Evolutionary conservation across 2,888 invertebrate genomes (phyloP).

Genomic region (Chymomyza fuscimana): DNA sequence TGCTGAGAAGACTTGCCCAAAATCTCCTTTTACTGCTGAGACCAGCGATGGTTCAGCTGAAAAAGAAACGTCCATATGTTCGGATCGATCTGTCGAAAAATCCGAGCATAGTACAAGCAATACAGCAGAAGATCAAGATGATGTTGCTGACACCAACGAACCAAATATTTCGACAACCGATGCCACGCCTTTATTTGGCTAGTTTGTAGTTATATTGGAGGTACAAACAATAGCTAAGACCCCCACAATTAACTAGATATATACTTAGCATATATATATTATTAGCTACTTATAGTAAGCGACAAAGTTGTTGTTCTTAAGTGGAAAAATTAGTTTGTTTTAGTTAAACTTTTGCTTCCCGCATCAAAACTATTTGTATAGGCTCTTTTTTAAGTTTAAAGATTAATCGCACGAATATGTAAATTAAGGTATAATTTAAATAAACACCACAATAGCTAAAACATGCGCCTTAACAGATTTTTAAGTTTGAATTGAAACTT

Average conservation of each 20-base stretch:
- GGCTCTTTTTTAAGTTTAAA: too few species aligned
- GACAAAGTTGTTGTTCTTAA: neutral
- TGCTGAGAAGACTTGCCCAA: neutral
- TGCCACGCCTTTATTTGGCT: neutral
- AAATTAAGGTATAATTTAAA: neutral
- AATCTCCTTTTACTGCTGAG: neutral
- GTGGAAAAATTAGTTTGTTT: neutral
- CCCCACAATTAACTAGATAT: neutral
- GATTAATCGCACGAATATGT: neutral
- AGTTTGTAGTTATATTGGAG: neutral
- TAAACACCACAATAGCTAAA: too few species aligned
- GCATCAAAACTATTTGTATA: too few species aligned
- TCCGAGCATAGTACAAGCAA: conserved; percentile 7
- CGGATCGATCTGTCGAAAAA: neutral
- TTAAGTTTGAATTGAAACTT: neutral
- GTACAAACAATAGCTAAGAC: neutral
- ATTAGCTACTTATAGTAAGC: neutral
- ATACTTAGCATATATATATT: neutral
- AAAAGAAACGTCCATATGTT: neutral
- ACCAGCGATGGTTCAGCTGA: neutral
- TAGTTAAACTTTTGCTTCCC: neutral
- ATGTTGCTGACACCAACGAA: conserved; percentile 39
- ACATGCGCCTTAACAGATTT: too few species aligned
- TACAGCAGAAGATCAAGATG: conserved; percentile 13
- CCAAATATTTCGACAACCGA: conserved; percentile 30